These are phyloP conservation scores for Temnopleurus reevesii DNA, from an alignment of 53 echinoderm and acorn worm genomes.

Conservation along the genomic window DNA sequence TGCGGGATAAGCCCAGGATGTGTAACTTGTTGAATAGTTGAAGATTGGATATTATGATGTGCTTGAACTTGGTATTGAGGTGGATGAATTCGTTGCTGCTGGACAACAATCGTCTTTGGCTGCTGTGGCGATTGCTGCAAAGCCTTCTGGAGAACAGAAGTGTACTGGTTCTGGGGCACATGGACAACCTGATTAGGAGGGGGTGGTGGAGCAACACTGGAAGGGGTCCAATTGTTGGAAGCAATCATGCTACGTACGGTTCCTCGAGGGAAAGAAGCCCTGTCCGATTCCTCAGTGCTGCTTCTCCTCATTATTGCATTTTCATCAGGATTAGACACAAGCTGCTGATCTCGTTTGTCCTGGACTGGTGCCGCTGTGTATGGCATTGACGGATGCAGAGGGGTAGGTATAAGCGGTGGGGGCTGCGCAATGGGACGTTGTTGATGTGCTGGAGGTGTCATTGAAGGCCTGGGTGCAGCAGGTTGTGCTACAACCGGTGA, in stretches of 20 bases:
- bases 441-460: conserved; percentile 7
- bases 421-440: background rate
- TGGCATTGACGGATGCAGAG: conserved; percentile 28
- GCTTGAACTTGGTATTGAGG: conserved; percentile 56
- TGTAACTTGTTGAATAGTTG: background rate
- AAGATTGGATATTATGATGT: conserved; percentile 1
- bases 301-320: background rate
- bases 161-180: conserved; percentile 55
- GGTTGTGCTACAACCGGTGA: background rate
- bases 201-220: conserved; percentile 11
- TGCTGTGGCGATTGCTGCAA: conserved; percentile 60
- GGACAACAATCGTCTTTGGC: conserved; percentile 17
- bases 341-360: background rate
- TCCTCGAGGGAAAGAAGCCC: conserved; percentile 14
- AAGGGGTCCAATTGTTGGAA: conserved; percentile 35
- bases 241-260: conserved; percentile 54
- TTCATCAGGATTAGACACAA: background rate
- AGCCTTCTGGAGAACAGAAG: conserved; percentile 41
- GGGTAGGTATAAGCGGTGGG: conserved; percentile 28
- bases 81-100: conserved; percentile 33
- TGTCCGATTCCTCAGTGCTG: conserved; percentile 20
- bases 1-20: background rate
- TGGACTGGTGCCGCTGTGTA: background rate
- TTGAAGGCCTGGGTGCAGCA: background rate
- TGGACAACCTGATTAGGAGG: conserved; percentile 41